These are phyloP conservation scores for Sarcophaga variegata DNA, from an alignment of 2,888 invertebrate genomes.

Conservation along the genomic window DNA sequence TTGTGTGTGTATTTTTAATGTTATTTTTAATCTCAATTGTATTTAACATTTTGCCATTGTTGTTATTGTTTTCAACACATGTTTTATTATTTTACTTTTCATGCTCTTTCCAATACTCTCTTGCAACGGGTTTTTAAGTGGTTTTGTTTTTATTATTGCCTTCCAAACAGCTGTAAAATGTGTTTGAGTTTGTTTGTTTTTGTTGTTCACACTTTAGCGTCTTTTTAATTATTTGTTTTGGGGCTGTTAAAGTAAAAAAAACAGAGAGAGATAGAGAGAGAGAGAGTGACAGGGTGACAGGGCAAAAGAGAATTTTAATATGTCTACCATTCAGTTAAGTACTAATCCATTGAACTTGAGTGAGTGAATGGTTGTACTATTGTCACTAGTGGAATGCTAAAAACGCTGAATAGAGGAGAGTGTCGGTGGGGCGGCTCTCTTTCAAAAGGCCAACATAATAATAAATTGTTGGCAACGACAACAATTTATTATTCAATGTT, in stretches of 20 bases:
- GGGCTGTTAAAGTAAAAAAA: not conserved
- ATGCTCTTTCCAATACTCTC: not conserved
- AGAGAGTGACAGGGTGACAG: not conserved
- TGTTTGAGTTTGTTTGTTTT: slow-evolving; percentile 37
- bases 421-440: slow-evolving; percentile 8
- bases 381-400: not conserved
- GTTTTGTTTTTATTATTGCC: not conserved
- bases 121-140: not conserved
- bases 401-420: not conserved
- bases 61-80: too few relatives aligned
- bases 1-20: too few relatives aligned
- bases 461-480: slow-evolving; percentile 41
- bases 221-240: slow-evolving; percentile 41
- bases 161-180: slow-evolving; percentile 60
- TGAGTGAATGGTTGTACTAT: not conserved
- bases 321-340: slow-evolving; percentile 20
- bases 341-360: slow-evolving; percentile 64
- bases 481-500: slow-evolving; percentile 68
- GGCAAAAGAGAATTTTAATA: not conserved
- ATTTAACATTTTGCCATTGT: too few relatives aligned
- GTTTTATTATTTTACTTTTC: too few relatives aligned
- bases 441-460: not conserved
- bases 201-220: not conserved
- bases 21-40: too few relatives aligned
- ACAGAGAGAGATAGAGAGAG: not conserved